Base-by-base conservation (phyloP, 2,113 vertebrate genomes). In the Pipa parva region DNA sequence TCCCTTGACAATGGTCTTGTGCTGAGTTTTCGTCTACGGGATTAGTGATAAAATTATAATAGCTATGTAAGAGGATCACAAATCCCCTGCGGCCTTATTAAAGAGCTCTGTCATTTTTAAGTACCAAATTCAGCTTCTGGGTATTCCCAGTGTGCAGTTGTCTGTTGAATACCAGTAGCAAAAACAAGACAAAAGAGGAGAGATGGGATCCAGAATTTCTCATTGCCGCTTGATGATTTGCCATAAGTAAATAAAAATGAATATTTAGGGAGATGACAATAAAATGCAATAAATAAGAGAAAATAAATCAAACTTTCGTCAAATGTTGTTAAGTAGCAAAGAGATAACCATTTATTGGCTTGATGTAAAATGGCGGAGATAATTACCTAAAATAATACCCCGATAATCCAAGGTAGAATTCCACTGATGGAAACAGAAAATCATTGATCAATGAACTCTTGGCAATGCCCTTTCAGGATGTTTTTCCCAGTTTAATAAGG, bases 41-140 rank as follows among this genome's bases (percentile, higher is more conserved):
- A 69, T 69, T 69, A 69, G 56, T 52, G 64, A 68, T 50, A 68
- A 50, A 51, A 60, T 69, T 60, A 46, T 69, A 69, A 69, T 52
- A 60, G 52, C 65, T 21, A 9, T 60, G 65, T 60, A 69, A 69
- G 65, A 52, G 56, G 65, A 69, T 60, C 57, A 69, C 65, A 60
- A 59, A 69, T 69, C 65, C 57, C 63, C 8, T 3, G 65, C 22
- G 65, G 65, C 57, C 65, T 69, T 69, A 69, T 69, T 69, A 69
- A 45, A 60, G 65, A 24, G 48, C 46, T 22, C 65, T 49, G 17
- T 36, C 46, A 7, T 69, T 31, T 69, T 29, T 69, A 69, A 60
- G 29, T 52, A 68, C 56, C 42, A 50, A 36, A 50, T 36, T 36
- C 63, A 59, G 55, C 64, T 13, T 26, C 55, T 7, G 42, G 9